Percentiles rank a stretch among this genome's conserved stretches.
phyloP scores from a whole-genome alignment of 2,888 invertebrate genomes.

The Cerastis leucographa region DNA sequence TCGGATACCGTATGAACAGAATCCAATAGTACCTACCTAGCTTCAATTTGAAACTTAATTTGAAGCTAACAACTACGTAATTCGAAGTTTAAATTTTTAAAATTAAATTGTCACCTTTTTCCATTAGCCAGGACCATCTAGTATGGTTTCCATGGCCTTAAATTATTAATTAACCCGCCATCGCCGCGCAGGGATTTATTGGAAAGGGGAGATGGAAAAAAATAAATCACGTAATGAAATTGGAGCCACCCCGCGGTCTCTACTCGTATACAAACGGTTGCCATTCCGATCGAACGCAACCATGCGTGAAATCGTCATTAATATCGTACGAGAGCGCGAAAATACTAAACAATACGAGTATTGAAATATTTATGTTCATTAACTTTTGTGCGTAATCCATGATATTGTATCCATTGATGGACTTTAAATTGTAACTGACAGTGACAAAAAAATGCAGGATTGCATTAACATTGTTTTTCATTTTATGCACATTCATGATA shows the following conservation, averaged over 20 bases:
- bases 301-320: slow-evolving; percentile 86
- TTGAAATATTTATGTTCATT: slow-evolving; percentile 29
- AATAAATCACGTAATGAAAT: slow-evolving; percentile 86
- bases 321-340: slow-evolving; percentile 75
- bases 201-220: slow-evolving; percentile 84
- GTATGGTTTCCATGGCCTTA: slow-evolving; percentile 74
- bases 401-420: not conserved
- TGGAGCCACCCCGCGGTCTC: slow-evolving; percentile 77
- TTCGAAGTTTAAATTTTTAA: slow-evolving; percentile 49
- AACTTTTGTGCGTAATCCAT: slow-evolving; percentile 10
- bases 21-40: slow-evolving; percentile 36
- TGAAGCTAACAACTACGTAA: slow-evolving; percentile 24
- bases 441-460: not conserved
- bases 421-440: not conserved
- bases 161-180: slow-evolving; percentile 89
- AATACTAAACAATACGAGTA: slow-evolving; percentile 65
- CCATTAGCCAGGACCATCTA: slow-evolving; percentile 70
- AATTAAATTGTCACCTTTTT: slow-evolving; percentile 73
- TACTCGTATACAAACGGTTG: slow-evolving; percentile 79
- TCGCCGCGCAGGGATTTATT: slow-evolving; percentile 83
- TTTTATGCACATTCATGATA: not conserved
- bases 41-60: slow-evolving; percentile 38
- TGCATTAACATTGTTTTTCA: not conserved
- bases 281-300: slow-evolving; percentile 75
- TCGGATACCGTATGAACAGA: slow-evolving; percentile 46